Evolutionary conservation across 2,797 vertebrate genomes (phyloP).

Genomic region (Acanthis flammea): DNA sequence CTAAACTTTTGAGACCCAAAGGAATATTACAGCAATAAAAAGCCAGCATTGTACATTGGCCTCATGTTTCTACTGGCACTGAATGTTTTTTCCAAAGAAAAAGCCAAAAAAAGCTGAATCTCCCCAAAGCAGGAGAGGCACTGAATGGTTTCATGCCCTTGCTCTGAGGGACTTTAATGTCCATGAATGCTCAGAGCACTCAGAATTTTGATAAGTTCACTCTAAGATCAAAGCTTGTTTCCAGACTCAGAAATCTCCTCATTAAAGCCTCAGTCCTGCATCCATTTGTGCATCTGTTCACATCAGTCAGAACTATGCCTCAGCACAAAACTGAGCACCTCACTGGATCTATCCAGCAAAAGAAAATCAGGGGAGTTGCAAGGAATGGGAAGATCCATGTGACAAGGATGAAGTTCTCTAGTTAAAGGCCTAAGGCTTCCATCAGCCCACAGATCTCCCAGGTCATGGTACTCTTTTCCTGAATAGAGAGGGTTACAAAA

Average conservation of each 20-base stretch:
- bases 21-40: background rate
- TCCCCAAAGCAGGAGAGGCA: background rate
- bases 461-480: background rate
- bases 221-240: constrained; percentile 7
- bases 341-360: background rate
- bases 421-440: background rate
- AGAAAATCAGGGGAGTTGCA: background rate
- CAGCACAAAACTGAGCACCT: background rate
- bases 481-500: background rate
- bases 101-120: constrained; percentile 7
- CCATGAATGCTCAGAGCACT: background rate
- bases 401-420: background rate
- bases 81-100: background rate
- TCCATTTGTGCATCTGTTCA: background rate
- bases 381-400: background rate
- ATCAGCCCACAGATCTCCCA: background rate
- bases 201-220: background rate
- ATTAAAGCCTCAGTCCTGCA: background rate
- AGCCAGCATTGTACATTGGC: background rate
- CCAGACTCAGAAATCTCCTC: background rate
- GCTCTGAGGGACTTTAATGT: constrained; percentile 1
- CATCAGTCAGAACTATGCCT: background rate
- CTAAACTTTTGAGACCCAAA: background rate
- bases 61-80: background rate
- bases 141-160: background rate